phyloP scores from a whole-genome alignment of 2,888 invertebrate species.

The Chaetogeoica ovagalla region DNA sequence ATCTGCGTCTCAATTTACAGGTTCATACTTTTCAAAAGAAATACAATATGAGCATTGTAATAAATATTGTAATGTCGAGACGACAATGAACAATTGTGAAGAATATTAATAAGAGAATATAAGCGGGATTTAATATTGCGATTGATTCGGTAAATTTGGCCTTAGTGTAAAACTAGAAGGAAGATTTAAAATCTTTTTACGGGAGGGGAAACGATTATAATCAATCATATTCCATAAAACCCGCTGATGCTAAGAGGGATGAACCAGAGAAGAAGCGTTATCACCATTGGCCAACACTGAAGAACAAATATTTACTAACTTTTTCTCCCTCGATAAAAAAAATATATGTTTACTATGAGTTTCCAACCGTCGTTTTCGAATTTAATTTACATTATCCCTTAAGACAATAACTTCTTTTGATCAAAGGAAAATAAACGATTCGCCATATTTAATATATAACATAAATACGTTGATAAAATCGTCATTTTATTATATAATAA shows the following conservation, averaged over 20 bases:
- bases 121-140: slow-evolving; percentile 22
- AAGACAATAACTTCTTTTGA: slow-evolving; percentile 12
- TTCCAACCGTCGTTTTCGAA: background rate
- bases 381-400: slow-evolving; percentile 27
- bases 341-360: slow-evolving; percentile 15
- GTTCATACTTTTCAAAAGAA: background rate
- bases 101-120: background rate
- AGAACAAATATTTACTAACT: slow-evolving; percentile 44
- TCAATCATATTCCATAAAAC: slow-evolving; percentile 48
- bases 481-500: too few relatives aligned
- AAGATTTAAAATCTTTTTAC: slow-evolving; percentile 28
- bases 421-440: slow-evolving; percentile 9
- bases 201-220: slow-evolving; percentile 23
- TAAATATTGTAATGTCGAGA: background rate
- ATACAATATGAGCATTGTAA: background rate
- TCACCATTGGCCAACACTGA: slow-evolving; percentile 39
- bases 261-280: slow-evolving; percentile 17
- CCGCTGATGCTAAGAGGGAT: background rate
- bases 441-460: background rate
- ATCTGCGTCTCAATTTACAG: background rate
- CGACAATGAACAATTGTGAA: background rate
- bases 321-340: slow-evolving; percentile 19
- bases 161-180: background rate
- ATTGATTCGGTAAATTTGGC: slow-evolving; percentile 20
- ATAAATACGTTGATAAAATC: background rate